phyloP scores from a whole-genome alignment of 35 echinoderm and acorn worm species.

The Strongylocentrotus purpuratus region DNA sequence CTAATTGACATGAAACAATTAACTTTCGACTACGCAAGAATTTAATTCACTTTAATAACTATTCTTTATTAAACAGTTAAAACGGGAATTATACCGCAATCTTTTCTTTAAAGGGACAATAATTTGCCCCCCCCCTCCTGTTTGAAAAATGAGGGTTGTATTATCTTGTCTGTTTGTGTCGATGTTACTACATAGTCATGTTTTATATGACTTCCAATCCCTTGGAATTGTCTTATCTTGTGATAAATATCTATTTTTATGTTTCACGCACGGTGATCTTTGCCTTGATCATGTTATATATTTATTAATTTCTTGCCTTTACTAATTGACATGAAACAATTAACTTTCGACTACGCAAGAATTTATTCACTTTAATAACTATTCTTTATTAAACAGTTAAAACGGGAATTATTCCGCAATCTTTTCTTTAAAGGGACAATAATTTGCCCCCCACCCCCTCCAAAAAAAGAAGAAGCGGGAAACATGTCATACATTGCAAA shows the following conservation, averaged over 20 bases:
- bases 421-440: too few relatives aligned
- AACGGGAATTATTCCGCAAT: too few relatives aligned
- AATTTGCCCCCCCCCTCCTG: too few relatives aligned
- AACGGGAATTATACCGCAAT: too few relatives aligned
- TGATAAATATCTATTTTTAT: neutral
- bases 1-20: neutral
- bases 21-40: neutral
- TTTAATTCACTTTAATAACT: neutral
- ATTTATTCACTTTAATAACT: neutral
- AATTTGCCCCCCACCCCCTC: too few relatives aligned
- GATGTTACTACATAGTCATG: neutral
- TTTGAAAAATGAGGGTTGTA: too few relatives aligned
- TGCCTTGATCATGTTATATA: neutral
- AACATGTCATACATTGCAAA: too few relatives aligned
- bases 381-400: too few relatives aligned
- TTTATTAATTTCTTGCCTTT: neutral
- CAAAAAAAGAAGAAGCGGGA: too few relatives aligned
- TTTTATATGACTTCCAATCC: neutral
- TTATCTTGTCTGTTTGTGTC: neutral
- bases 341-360: neutral
- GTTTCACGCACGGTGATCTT: neutral
- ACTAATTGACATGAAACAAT: neutral
- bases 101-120: too few relatives aligned
- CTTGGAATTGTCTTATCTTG: neutral
- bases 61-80: too few relatives aligned